Conservation (phyloP, 2,797 vertebrate species). For the Parauchenoglanis ngamensis region DNA sequence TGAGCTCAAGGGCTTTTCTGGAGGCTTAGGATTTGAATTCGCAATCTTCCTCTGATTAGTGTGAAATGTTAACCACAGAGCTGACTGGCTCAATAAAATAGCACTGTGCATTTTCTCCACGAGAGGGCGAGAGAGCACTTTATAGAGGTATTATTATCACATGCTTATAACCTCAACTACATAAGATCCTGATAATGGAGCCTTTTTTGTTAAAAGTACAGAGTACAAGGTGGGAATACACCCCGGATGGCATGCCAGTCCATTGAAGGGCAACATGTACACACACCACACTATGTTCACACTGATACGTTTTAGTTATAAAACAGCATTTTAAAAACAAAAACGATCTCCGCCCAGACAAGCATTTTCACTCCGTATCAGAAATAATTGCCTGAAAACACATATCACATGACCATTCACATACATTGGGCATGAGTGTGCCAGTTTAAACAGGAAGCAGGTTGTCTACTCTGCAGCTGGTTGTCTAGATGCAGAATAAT, state of each 20-base stretch:
- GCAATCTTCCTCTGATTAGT: not conserved
- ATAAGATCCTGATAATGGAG: not conserved
- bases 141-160: not conserved
- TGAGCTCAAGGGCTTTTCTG: not conserved
- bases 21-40: not conserved
- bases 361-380: no score
- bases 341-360: no score
- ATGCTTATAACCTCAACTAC: not conserved
- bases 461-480: no score
- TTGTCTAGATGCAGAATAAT: no score
- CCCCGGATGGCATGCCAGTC: not conserved
- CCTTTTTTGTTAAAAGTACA: not conserved
- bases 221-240: not conserved
- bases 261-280: not conserved
- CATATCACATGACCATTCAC: no score
- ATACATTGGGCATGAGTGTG: no score
- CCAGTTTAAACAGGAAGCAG: no score
- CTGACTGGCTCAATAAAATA: not conserved
- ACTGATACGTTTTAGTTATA: no score
- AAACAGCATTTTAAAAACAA: no score
- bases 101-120: constrained; percentile 15
- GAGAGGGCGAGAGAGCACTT: constrained; percentile 2
- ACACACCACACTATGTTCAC: not conserved
- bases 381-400: no score
- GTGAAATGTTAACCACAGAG: not conserved